Evolutionary conservation across 2,113 vertebrate species (phyloP), one percentile per base, ranked within the genome.

Genomic region (Leptobrachium ailaonicum): DNA sequence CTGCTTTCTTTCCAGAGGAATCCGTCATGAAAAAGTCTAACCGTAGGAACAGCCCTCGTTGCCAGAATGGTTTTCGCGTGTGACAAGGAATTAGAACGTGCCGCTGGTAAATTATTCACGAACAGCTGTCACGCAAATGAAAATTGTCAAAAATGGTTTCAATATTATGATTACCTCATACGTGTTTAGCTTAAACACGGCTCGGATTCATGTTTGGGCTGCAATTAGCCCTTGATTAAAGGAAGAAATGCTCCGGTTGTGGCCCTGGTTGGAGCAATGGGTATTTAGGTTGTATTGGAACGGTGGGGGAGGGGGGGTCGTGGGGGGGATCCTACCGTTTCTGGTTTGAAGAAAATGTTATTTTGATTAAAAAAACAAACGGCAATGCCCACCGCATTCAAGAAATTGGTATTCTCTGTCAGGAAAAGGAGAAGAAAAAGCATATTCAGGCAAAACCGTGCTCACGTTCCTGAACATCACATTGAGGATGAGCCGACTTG

Each of bases 121-220:
- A 79, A 66, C 77, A 73, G 69, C 70, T 79, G 77, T 79, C 77
- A 66, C 77, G 41, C 50, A 45, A 44, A 32, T 53, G 77, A 56
- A 42, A 72, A 66, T 66, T 43, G 40, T 73, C 60, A 72, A 8
- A 56, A 79, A 79, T 50, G 8, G 42, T 12, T 73, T 73, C 62
- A 73, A 80, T 80, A 80, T 80, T 80, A 44, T 80, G 77, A 80
- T 80, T 66, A 66, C 43, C 70, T 40, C n/a, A 8, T 32, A 56
- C 71, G 14, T 67, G 71, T 73, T 73, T 41, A 73, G 70, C 47
- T 32, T 41, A 73, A 73, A 80, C 70, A 80, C 54, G 5, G 60
- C 44, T 43, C 32, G 20, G 67, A 54, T 71, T 71, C 69, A 3
- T 20, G 20, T 69, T 68, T 44, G 43, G 20, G 58, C 43, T 41